phyloP scores from a whole-genome alignment of 2,797 vertebrate genomes.

The Notamacropus eugenii region DNA sequence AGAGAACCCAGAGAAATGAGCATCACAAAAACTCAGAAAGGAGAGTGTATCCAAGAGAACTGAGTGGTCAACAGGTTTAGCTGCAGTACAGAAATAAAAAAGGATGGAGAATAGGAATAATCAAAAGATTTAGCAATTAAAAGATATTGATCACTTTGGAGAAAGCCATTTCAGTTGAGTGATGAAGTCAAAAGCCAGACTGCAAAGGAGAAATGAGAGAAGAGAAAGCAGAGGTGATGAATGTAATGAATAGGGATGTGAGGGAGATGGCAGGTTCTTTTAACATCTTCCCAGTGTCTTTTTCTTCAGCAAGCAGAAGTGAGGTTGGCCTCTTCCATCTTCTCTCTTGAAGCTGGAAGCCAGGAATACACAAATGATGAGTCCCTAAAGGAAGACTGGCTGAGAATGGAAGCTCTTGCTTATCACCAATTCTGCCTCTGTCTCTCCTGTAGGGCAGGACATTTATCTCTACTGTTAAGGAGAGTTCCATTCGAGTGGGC shows the following conservation, averaged over 20 bases:
- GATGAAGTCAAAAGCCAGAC: background rate
- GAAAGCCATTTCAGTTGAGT: background rate
- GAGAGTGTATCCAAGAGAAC: background rate
- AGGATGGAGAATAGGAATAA: background rate
- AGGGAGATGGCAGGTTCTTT: background rate
- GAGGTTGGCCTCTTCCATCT: background rate
- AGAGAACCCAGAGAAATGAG: background rate
- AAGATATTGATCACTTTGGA: background rate
- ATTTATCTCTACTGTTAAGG: background rate
- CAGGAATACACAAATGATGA: background rate
- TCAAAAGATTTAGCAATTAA: background rate
- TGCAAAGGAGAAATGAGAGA: background rate
- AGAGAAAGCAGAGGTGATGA: background rate
- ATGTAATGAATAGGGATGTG: background rate
- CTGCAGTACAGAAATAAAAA: background rate
- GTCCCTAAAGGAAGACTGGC: background rate
- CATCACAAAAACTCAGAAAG: background rate
- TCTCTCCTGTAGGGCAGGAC: background rate
- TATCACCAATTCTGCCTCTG: background rate
- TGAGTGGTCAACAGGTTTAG: background rate
- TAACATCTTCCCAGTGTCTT: background rate
- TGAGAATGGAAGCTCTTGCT: background rate
- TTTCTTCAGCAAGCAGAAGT: background rate
- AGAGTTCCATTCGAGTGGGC: background rate
- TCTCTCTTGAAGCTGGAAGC: background rate